Conservation (phyloP, 1,140 invertebrate genomes). For the Listronotus bonariensis region DNA sequence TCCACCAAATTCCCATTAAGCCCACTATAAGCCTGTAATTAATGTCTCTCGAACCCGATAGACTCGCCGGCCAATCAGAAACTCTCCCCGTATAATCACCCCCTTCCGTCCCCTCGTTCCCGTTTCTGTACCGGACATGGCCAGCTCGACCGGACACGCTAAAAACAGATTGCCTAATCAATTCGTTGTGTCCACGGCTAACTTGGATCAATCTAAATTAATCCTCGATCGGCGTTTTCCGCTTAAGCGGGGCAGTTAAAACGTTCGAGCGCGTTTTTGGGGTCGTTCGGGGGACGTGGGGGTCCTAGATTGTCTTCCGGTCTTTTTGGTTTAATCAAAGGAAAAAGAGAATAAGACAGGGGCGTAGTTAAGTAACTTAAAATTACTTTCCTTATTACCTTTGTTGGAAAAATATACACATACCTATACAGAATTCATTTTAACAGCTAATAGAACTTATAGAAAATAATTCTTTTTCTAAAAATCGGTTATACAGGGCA, state of each 20-base stretch:
- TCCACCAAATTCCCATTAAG: neutral
- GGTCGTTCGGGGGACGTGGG: neutral
- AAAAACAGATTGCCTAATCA: conserved; percentile 59
- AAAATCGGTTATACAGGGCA: too few species aligned
- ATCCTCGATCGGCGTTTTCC: conserved; percentile 50
- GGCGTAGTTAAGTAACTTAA: too few species aligned
- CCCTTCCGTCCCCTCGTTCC: conserved; percentile 21
- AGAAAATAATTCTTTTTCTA: too few species aligned
- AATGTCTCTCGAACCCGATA: conserved; percentile 6
- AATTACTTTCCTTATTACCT: too few species aligned
- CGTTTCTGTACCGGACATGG: conserved; percentile 48
- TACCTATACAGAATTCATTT: too few species aligned
- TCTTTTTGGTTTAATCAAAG: neutral
- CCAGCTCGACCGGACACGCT: conserved; percentile 55
- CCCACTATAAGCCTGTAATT: neutral
- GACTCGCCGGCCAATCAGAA: conserved; percentile 2
- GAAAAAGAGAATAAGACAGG: neutral
- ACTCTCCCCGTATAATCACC: neutral
- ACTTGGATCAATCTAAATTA: conserved; percentile 58
- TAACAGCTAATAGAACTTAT: too few species aligned
- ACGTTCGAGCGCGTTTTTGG: conserved; percentile 13
- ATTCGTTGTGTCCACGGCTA: conserved; percentile 56
- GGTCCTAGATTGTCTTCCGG: neutral
- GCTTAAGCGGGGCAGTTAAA: conserved; percentile 43
- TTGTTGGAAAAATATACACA: too few species aligned